These are phyloP conservation scores for Ispidina lecontei DNA, from an alignment of 2,797 vertebrate species.

Conservation along the genomic window DNA sequence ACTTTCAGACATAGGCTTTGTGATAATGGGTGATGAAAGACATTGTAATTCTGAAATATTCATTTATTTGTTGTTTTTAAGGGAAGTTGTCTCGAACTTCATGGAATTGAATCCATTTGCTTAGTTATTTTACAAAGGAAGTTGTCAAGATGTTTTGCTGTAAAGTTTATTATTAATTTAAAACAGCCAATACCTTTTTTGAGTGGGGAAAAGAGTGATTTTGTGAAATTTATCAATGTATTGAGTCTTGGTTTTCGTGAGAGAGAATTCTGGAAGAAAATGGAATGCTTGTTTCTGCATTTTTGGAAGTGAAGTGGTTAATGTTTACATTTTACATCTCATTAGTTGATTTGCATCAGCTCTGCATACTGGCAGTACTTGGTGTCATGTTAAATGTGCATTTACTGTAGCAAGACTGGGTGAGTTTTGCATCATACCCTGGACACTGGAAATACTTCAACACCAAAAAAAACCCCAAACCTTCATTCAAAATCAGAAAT, in stretches of 20 bases:
- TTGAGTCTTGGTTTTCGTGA: background rate
- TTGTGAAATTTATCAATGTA: background rate
- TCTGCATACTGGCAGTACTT: background rate
- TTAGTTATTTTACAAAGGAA: background rate
- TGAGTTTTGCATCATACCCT: background rate
- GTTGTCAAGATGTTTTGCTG: background rate
- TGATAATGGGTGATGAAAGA: background rate
- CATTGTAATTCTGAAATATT: background rate
- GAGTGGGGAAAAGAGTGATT: background rate
- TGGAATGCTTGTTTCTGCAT: background rate
- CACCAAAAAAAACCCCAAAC: background rate
- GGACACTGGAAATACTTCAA: background rate
- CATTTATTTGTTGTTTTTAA: background rate
- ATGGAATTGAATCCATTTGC: background rate
- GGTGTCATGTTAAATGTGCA: background rate
- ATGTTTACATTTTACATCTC: background rate
- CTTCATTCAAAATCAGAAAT: background rate
- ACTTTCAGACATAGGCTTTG: background rate
- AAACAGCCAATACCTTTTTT: background rate
- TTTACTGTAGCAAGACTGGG: background rate
- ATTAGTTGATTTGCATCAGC: background rate
- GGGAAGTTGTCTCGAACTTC: background rate
- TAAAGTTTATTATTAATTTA: background rate
- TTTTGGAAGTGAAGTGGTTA: background rate
- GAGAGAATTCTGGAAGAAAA: background rate